phyloP scores from a whole-genome alignment of 2,113 vertebrate species.

The Gopherus evgoodei region DNA sequence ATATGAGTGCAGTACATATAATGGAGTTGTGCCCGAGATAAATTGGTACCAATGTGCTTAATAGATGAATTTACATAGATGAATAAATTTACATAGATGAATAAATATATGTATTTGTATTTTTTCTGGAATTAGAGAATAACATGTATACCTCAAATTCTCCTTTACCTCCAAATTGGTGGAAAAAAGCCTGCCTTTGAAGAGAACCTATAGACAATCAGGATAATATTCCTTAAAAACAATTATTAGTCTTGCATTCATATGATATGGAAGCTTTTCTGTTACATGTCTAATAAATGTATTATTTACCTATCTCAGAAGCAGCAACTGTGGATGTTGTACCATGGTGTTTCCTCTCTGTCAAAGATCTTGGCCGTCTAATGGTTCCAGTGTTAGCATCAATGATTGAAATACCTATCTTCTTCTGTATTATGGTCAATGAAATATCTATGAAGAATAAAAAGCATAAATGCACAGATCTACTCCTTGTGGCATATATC shows the following conservation, averaged over 20 bases:
- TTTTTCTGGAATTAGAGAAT: background rate
- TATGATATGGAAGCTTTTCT: background rate
- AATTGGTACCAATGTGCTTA: background rate
- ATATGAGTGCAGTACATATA: background rate
- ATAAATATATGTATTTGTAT: background rate
- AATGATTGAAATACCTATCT: conserved; percentile 88
- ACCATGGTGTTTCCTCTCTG: conserved; percentile 91
- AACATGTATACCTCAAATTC: background rate
- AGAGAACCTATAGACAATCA: background rate
- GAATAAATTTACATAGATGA: background rate
- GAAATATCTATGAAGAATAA: conserved; percentile 86
- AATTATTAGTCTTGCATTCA: background rate
- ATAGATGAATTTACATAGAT: background rate
- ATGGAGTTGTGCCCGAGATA: background rate
- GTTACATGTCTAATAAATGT: background rate
- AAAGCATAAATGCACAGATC: background rate
- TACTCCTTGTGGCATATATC: background rate
- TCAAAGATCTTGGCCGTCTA: conserved; percentile 89
- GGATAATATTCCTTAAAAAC: background rate
- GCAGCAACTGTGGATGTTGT: conserved; percentile 94
- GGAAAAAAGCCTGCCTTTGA: fast-evolving
- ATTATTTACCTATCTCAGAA: conserved; percentile 91
- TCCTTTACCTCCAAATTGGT: background rate
- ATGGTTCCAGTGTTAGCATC: conserved; percentile 89
- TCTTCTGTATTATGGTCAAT: conserved; percentile 84